Conservation (phyloP, 1,140 invertebrate species). For the Radopholus similis region DNA sequence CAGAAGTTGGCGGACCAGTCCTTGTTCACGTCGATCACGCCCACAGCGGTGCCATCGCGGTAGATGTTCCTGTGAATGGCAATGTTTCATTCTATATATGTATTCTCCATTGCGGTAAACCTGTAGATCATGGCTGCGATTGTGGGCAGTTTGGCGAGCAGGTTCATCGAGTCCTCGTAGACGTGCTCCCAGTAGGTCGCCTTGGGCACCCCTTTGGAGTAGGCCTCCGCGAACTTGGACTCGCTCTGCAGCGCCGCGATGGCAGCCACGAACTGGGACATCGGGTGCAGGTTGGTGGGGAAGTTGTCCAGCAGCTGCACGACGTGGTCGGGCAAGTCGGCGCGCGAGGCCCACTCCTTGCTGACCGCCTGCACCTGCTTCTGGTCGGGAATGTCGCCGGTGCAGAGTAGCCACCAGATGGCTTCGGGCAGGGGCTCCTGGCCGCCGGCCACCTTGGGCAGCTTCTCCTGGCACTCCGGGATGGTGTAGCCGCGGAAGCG, state of each 20-base stretch:
- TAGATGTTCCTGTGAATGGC: slow-evolving; percentile 71
- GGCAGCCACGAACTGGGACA: slow-evolving; percentile 89
- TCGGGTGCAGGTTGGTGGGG: slow-evolving; percentile 85
- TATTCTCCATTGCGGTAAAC: background rate
- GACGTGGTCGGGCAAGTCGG: slow-evolving; percentile 83
- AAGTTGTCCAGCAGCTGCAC: slow-evolving; percentile 90
- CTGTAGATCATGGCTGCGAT: slow-evolving; percentile 87
- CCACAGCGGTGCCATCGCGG: slow-evolving; percentile 77
- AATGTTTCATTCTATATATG: background rate
- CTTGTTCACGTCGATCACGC: slow-evolving; percentile 78
- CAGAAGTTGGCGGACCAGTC: slow-evolving; percentile 93
- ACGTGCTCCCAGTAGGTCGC: slow-evolving; percentile 80
- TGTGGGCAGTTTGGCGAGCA: slow-evolving; percentile 90
- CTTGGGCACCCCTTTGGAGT: slow-evolving; percentile 78
- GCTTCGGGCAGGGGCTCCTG: slow-evolving; percentile 86
- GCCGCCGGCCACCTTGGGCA: slow-evolving; percentile 81
- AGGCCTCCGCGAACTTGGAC: slow-evolving; percentile 87
- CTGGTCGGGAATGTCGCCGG: slow-evolving; percentile 79
- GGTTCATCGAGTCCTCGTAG: slow-evolving; percentile 84
- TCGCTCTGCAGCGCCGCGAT: slow-evolving; percentile 87
- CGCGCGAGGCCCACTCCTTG: slow-evolving; percentile 83
- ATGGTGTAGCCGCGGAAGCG: slow-evolving; percentile 89
- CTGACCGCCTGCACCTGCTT: slow-evolving; percentile 68
- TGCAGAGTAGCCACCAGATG: slow-evolving; percentile 88
- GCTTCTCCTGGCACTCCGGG: slow-evolving; percentile 83